These are phyloP conservation scores for Ganaspis sp. DNA, from an alignment of 1,140 invertebrate species.

Conservation along the genomic window DNA sequence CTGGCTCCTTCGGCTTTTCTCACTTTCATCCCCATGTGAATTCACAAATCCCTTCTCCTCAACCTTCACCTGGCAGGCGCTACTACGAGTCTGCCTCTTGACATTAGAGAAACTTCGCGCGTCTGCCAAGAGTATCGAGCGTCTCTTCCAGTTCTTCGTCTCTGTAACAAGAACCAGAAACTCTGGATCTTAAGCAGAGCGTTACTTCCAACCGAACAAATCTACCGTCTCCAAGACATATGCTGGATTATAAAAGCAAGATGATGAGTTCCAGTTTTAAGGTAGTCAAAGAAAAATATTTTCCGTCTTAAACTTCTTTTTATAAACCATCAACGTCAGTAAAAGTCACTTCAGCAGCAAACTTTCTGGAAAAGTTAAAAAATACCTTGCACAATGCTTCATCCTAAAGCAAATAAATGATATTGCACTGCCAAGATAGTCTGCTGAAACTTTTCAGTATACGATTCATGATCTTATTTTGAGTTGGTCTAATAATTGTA, in stretches of 20 bases:
- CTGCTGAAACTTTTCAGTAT: too few species aligned
- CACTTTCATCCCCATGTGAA: slow-evolving; percentile 39
- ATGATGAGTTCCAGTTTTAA: neutral
- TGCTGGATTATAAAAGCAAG: neutral
- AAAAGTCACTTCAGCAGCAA: too few species aligned
- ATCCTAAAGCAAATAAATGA: too few species aligned
- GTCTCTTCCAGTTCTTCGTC: slow-evolving; percentile 36
- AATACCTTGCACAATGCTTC: too few species aligned
- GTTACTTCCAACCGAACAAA: slow-evolving; percentile 59
- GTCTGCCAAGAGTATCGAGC: slow-evolving; percentile 28
- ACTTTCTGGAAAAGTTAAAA: too few species aligned
- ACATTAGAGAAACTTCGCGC: slow-evolving; percentile 49
- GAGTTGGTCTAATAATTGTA: too few species aligned
- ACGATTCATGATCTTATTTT: too few species aligned
- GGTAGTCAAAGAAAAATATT: neutral
- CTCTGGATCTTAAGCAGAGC: slow-evolving; percentile 41
- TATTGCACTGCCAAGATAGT: too few species aligned
- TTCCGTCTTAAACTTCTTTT: too few species aligned
- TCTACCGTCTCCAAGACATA: slow-evolving; percentile 1
- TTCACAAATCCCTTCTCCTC: slow-evolving; percentile 31
- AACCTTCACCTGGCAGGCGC: slow-evolving; percentile 16
- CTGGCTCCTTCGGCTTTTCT: slow-evolving; percentile 45
- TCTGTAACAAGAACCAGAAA: slow-evolving; percentile 42
- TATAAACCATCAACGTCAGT: too few species aligned
- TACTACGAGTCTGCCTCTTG: slow-evolving; percentile 52